Conservation (phyloP, 2,888 invertebrate species). For the Harmothoe impar region DNA sequence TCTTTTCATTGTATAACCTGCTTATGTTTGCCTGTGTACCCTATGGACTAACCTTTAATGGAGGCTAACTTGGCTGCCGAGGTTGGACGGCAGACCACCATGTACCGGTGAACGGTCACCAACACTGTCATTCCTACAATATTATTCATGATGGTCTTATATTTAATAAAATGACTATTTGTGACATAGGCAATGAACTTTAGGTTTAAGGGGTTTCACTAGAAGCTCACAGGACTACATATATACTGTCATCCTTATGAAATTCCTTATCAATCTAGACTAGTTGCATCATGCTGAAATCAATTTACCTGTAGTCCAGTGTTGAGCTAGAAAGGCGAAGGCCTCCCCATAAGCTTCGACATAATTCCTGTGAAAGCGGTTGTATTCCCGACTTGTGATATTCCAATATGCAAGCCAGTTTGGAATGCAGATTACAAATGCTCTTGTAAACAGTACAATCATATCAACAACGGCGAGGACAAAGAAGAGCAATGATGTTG, state of each 20-base stretch:
- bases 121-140: slow-evolving; percentile 40
- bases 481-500: slow-evolving; percentile 34
- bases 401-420: not conserved
- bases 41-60: slow-evolving; percentile 31
- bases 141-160: not conserved
- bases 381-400: not conserved
- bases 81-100: slow-evolving; percentile 42
- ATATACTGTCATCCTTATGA: too few species aligned
- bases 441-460: too few species aligned
- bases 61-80: not conserved
- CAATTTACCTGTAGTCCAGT: slow-evolving; percentile 49
- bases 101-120: slow-evolving; percentile 19
- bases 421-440: too few species aligned
- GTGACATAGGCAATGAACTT: too few species aligned
- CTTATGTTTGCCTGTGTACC: too few species aligned
- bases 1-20: too few species aligned
- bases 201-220: too few species aligned
- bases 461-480: slow-evolving; percentile 26
- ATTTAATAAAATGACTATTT: too few species aligned
- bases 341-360: slow-evolving; percentile 12
- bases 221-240: too few species aligned
- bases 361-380: slow-evolving; percentile 24
- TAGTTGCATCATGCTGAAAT: too few species aligned
- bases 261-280: too few species aligned
- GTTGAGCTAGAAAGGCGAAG: slow-evolving; percentile 9